Percentiles rank a stretch among this genome's conserved stretches.
Evolutionary conservation across 2,888 invertebrate genomes (phyloP).

Genomic region (Pristionchus arcanus): DNA sequence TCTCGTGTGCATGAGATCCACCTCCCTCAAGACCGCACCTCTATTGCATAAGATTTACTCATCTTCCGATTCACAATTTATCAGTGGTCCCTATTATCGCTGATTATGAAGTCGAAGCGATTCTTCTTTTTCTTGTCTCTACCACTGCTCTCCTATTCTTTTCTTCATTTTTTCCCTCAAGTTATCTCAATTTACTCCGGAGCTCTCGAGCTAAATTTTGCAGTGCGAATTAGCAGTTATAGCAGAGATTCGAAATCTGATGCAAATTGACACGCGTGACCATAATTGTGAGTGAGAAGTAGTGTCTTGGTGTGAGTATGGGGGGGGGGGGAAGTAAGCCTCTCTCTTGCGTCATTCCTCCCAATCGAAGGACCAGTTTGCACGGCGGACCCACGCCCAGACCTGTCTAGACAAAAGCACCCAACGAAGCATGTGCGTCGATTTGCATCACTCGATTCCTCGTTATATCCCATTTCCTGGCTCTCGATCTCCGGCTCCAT

Average conservation of each 20-base stretch:
- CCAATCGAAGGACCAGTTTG: neutral
- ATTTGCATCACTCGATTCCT: neutral
- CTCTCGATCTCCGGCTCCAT: neutral
- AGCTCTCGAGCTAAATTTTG: too few relatives aligned
- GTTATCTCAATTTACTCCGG: too few relatives aligned
- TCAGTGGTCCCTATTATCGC: neutral
- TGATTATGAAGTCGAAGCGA: too few relatives aligned
- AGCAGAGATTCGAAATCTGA: neutral
- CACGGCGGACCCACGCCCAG: neutral
- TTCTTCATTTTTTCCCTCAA: too few relatives aligned
- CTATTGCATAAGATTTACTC: neutral
- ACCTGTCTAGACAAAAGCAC: conserved; percentile 17
- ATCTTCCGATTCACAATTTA: neutral
- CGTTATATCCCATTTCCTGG: neutral
- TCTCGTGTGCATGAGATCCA: neutral
- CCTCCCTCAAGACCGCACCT: neutral
- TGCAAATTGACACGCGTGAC: neutral
- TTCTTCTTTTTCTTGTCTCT: too few relatives aligned
- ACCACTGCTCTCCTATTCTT: too few relatives aligned
- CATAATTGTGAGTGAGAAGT: neutral
- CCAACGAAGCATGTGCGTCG: neutral
- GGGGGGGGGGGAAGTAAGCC: neutral
- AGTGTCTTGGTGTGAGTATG: neutral
- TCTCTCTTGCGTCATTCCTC: neutral
- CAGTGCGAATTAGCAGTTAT: neutral